Evolutionary conservation across 2,113 vertebrate genomes (phyloP).

Genomic region (Nothoprocta perdicaria): DNA sequence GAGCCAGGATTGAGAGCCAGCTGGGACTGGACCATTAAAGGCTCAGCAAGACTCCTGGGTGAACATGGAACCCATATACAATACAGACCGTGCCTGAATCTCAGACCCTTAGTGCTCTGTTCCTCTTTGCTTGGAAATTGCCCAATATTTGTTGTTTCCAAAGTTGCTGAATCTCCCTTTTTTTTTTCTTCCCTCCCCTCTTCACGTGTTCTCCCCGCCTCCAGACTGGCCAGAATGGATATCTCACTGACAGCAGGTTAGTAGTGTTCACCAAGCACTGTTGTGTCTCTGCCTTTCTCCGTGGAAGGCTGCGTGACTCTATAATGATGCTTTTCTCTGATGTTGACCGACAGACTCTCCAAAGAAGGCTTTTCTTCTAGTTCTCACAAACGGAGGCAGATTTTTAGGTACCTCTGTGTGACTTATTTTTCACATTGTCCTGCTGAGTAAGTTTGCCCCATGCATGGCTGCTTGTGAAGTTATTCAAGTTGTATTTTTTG

Average conservation of each 20-base stretch:
- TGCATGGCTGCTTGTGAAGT: conserved; percentile 90
- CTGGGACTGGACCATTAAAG: not conserved
- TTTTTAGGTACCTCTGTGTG: conserved; percentile 91
- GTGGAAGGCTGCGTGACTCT: conserved; percentile 32
- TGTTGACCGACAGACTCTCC: conserved; percentile 91
- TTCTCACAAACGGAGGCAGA: conserved; percentile 94
- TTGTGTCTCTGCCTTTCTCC: conserved; percentile 43
- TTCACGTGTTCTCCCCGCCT: conserved; percentile 31
- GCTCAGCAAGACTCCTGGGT: not conserved
- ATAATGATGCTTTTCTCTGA: conserved; percentile 77
- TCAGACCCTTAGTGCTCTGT: not conserved
- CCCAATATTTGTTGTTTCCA: not conserved
- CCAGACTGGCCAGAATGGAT: conserved; percentile 97
- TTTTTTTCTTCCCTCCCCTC: conserved; percentile 59
- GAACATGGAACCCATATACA: not conserved
- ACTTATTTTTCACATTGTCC: conserved; percentile 74
- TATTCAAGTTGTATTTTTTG: conserved; percentile 66
- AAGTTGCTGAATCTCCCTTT: conserved; percentile 62
- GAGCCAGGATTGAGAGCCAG: not conserved
- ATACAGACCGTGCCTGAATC: rapidly evolving
- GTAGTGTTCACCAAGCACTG: conserved; percentile 55
- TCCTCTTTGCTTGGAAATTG: not conserved
- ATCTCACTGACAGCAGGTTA: conserved; percentile 97
- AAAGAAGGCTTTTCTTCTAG: conserved; percentile 93
- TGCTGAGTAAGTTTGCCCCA: conserved; percentile 77